phyloP scores from a whole-genome alignment of 2,888 invertebrate species.

The Cistogaster globosa region DNA sequence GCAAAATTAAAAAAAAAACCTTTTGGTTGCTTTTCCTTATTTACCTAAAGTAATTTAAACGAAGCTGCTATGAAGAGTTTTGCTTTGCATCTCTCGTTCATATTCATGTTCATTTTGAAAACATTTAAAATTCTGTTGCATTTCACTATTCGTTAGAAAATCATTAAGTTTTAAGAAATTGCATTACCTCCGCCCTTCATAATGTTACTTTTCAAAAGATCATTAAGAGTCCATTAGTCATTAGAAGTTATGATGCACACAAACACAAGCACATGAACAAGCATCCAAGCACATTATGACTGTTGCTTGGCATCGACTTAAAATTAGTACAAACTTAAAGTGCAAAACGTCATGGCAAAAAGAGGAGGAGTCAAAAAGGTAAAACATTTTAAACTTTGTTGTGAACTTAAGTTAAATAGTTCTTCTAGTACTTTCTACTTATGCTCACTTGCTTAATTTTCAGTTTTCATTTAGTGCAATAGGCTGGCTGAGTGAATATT shows the following conservation, averaged over 20 bases:
- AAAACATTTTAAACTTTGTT: constrained; percentile 66
- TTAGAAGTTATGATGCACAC: constrained; percentile 73
- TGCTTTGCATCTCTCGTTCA: neutral
- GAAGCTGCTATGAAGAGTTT: neutral
- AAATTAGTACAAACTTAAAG: constrained; percentile 42
- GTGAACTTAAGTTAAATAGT: constrained; percentile 66
- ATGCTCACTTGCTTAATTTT: constrained; percentile 57
- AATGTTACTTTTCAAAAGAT: constrained; percentile 75
- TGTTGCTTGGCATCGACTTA: constrained; percentile 32
- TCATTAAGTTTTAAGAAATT: constrained; percentile 63
- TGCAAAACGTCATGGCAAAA: constrained; percentile 5
- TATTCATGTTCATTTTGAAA: neutral
- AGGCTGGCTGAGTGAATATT: constrained; percentile 20
- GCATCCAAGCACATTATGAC: constrained; percentile 2
- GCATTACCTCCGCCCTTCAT: constrained; percentile 56
- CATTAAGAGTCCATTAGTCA: constrained; percentile 81
- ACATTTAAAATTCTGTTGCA: constrained; percentile 58
- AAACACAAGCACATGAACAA: constrained; percentile 32
- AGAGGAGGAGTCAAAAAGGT: constrained; percentile 42
- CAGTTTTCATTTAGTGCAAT: constrained; percentile 28
- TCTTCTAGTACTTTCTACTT: constrained; percentile 57
- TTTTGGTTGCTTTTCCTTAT: constrained; percentile 4
- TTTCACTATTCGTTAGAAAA: constrained; percentile 54
- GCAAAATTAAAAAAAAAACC: neutral
- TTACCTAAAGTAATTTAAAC: neutral